Base-by-base conservation (phyloP, 2,888 invertebrate genomes). In the Acanthopleura granulata region DNA sequence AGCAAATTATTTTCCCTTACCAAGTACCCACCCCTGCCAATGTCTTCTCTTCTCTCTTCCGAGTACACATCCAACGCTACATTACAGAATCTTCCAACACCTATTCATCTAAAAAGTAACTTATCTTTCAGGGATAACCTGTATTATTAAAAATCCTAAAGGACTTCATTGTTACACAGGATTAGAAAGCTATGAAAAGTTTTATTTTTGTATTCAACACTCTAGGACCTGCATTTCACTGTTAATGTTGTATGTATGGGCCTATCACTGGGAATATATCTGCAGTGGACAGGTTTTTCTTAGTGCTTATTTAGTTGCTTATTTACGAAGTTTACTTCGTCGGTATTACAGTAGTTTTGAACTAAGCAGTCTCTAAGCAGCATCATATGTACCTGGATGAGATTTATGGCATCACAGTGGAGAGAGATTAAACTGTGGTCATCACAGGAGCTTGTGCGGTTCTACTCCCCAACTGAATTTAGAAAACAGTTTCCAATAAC, bases 301-400 rank as follows among this genome's bases (percentile, higher is more conserved):
- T 71, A 25, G n/a, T 27, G 25, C 25, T 71, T 4, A 71, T 71
- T 1, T 30, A 71, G n/a, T n/a, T n/a, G n/a, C n/a, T n/a, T n/a
- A n/a, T n/a, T n/a, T n/a, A n/a, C n/a, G n/a, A n/a, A n/a, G n/a
- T n/a, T n/a, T n/a, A 25, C 49, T 4, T 16, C n/a, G 71, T 22
- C 40, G 3, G 1, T 25, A 71, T 14, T 9, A 27, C 18, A 40
- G 30, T 49, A 71, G 30, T 49, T 71, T 49, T 71, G 71, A 49
- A 22, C 18, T 71, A 22, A 49, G 14, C n/a, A 15, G n/a, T 14
- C 22, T 79, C 49, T 80, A 18, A 62, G 14, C 30, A 80, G 75
- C 50, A 77, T 81, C 49, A 74, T 74, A 27, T 49, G 18, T 18
- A 74, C 77, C 16, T 75, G 75, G 77, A 49, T 75, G 6, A 75